Percentiles rank a stretch among this genome's conserved stretches.
These are phyloP conservation scores for Cephus cinctus DNA, from an alignment of 1,140 invertebrate genomes.

Conservation along the genomic window DNA sequence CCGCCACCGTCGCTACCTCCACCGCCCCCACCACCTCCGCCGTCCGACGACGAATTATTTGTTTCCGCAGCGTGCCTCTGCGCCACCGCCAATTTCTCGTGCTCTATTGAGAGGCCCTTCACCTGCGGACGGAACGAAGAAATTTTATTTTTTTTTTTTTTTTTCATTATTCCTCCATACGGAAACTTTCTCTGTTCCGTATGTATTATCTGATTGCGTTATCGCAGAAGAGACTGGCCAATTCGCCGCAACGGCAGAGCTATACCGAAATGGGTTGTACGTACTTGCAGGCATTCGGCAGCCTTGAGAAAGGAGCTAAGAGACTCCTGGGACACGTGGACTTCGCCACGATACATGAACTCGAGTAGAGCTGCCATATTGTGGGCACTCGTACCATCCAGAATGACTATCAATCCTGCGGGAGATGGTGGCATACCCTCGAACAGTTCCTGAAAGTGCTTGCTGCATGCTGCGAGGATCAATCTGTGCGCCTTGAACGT, in stretches of 20 bases:
- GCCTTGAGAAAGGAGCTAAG: conserved; percentile 87
- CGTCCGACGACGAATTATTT: conserved; percentile 42
- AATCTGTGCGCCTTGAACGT: conserved; percentile 89
- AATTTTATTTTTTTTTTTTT: conserved; percentile 3
- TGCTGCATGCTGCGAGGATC: conserved; percentile 89
- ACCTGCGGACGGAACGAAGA: conserved; percentile 56
- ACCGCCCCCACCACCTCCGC: conserved; percentile 16
- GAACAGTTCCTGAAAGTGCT: conserved; percentile 90
- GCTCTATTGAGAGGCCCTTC: conserved; percentile 76
- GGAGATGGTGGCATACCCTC: conserved; percentile 81
- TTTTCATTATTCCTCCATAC: too few species aligned
- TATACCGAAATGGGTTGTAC: conserved; percentile 11
- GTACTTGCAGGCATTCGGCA: conserved; percentile 82
- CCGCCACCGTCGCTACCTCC: conserved; percentile 7
- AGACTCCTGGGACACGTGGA: conserved; percentile 86
- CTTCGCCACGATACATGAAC: conserved; percentile 93
- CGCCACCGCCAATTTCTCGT: conserved; percentile 70
- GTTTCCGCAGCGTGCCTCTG: conserved; percentile 60
- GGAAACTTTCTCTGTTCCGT: too few species aligned
- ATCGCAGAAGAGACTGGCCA: not conserved
- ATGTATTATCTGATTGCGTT: conserved; percentile 13
- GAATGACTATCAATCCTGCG: conserved; percentile 79
- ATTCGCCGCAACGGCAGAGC: not conserved
- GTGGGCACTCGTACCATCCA: conserved; percentile 82
- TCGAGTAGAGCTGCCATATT: conserved; percentile 88